Percentiles rank a stretch among this genome's conserved stretches.
phyloP scores from a whole-genome alignment of 2,113 vertebrate species.

The Burhinus bistriatus region DNA sequence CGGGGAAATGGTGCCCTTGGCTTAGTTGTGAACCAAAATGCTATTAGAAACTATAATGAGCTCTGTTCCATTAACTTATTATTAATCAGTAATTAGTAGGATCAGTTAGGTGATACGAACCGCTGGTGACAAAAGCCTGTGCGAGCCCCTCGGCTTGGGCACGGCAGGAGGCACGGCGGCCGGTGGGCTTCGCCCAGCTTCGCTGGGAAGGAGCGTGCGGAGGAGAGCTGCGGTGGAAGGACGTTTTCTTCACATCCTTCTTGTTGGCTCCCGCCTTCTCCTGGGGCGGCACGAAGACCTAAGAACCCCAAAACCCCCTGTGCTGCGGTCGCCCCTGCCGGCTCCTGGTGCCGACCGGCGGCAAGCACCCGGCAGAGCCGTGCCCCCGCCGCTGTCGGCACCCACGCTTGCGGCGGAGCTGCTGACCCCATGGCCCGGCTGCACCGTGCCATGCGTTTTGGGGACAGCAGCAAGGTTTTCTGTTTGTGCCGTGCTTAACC shows the following conservation, averaged over 20 bases:
- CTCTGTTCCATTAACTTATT: not conserved
- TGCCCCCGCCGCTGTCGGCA: not conserved
- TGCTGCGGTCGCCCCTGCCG: rapidly evolving
- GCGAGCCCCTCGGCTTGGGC: not conserved
- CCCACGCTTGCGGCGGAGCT: not conserved
- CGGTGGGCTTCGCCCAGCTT: not conserved
- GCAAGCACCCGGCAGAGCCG: not conserved
- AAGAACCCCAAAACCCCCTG: rapidly evolving
- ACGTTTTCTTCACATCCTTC: rapidly evolving
- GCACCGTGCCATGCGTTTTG: not conserved
- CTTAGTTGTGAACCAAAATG: not conserved
- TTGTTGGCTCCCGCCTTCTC: not conserved
- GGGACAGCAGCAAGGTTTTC: not conserved
- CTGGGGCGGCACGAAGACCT: not conserved
- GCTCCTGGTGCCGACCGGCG: not conserved
- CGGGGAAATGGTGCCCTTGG: not conserved
- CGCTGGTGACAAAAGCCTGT: rapidly evolving
- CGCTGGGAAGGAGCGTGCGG: rapidly evolving
- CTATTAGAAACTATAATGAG: not conserved
- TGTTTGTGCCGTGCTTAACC: too few relatives aligned
- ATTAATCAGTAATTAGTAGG: slow-evolving; percentile 30
- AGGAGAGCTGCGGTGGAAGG: not conserved
- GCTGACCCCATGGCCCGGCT: not conserved
- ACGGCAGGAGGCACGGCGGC: not conserved
- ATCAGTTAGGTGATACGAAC: not conserved